A percentile compares a stretch with the other conserved stretches of the same genome.
phyloP scores from a whole-genome alignment of 2,797 vertebrate genomes.

The Enteromius argenteus region DNA sequence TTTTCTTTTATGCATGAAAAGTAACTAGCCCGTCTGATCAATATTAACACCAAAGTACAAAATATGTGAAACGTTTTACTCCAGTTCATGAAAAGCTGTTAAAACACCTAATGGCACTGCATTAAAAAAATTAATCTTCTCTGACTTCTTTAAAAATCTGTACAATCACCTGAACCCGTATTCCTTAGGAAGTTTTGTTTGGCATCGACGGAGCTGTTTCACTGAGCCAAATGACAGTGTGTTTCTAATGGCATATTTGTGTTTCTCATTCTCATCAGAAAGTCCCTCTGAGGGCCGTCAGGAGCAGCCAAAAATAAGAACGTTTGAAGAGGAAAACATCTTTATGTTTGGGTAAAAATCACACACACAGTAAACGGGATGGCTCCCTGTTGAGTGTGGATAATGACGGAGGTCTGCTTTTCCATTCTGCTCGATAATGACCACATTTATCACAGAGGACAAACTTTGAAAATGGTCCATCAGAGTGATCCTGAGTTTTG shows the following conservation, averaged over 20 bases:
- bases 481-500: constrained; percentile 7
- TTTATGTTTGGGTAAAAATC: constrained; percentile 30
- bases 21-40: neutral
- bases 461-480: constrained; percentile 21
- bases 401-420: constrained; percentile 32
- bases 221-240: constrained; percentile 21
- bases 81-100: constrained; percentile 1
- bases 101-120: neutral
- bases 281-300: constrained; percentile 4
- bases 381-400: constrained; percentile 30
- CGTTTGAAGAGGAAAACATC: constrained; percentile 37
- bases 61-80: neutral
- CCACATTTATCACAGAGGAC: constrained; percentile 37
- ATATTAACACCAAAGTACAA: neutral
- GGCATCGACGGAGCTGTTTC: neutral
- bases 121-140: constrained; percentile 12
- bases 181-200: constrained; percentile 23
- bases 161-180: constrained; percentile 22
- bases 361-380: neutral
- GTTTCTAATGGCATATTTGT: constrained; percentile 32
- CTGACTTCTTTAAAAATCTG: neutral
- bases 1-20: constrained; percentile 1
- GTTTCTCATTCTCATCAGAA: constrained; percentile 28
- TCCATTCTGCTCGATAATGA: constrained; percentile 37
- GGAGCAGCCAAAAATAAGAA: constrained; percentile 46